These are phyloP conservation scores for Melanerpes formicivorus DNA, from an alignment of 2,113 vertebrate species.

Conservation along the genomic window DNA sequence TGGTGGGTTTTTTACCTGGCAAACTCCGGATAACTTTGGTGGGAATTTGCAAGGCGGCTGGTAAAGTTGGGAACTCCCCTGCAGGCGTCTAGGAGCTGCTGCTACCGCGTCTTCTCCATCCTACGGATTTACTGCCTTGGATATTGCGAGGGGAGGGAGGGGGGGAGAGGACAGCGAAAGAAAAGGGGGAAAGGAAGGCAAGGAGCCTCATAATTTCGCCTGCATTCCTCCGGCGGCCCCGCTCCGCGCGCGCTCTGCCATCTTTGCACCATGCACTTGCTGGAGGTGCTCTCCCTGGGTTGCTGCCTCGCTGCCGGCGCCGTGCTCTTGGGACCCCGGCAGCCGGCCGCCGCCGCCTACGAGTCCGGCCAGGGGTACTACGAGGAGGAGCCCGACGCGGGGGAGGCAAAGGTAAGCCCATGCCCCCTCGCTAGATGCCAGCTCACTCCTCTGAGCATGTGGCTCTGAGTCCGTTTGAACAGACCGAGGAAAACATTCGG, in stretches of 20 bases:
- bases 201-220: conserved; percentile 12
- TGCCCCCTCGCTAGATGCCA: not conserved
- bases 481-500: not conserved
- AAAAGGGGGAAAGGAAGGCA: not conserved
- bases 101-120: conserved; percentile 55
- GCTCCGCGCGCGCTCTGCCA: not conserved
- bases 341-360: conserved; percentile 69
- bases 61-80: conserved; percentile 1
- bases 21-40: conserved; percentile 38
- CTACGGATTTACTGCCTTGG: conserved; percentile 48
- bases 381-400: conserved; percentile 75
- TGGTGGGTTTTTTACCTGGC: conserved; percentile 70
- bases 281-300: conserved; percentile 71
- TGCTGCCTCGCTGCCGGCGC: conserved; percentile 73
- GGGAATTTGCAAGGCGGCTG: conserved; percentile 1
- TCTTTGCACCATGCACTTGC: conserved; percentile 79
- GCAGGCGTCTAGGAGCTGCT: conserved; percentile 28
- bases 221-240: not conserved
- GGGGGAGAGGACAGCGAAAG: not conserved
- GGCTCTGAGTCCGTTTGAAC: not conserved
- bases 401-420: conserved; percentile 72
- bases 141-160: conserved; percentile 2
- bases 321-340: conserved; percentile 62
- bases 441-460: not conserved
- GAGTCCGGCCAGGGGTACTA: conserved; percentile 77